Base-by-base conservation (phyloP, 2,797 vertebrate species). In the Crax fasciolata region DNA sequence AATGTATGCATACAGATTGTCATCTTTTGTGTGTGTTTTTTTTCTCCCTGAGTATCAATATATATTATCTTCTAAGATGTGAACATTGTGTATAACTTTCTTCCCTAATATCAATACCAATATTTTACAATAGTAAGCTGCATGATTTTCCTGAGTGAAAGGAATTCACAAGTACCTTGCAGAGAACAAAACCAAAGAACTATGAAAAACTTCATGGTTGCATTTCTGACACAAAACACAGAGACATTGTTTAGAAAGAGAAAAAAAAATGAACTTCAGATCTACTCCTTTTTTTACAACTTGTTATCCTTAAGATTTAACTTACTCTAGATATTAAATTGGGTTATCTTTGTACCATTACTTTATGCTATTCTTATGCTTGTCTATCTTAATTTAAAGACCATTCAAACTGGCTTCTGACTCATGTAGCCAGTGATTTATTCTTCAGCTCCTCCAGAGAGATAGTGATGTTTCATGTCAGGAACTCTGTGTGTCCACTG, bases 371-470 rank as follows among this genome's bases (percentile, higher is more conserved):
- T 54, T 82, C 20, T 80, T 92, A 28, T 32, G 12, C 78, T 55
- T 84, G 95, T 94, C 95, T 77, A 44, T 91, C 88, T 94, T 89
- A 84, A 88, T 92, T 92, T 82, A 92, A 96, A 94, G 79, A 54
- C 70, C 65, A 59, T 66, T 89, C 79, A 93, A 92, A 18, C 81
- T 83, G 92, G 77, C 62, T 87, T 93, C 66, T 96, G 83, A 94
- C 95, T 97, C 83, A 71, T 32, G 90, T 82, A 93, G 39, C 55
- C 32, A 1, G 65, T 94, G 93, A 94, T 97, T 95, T 97, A 95
- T 96, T 84, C 80, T 90, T 70, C 28, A 83, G 41, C 84, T 97
- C 38, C 58, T 94, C 72, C 39, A 68, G 74, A 72, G 80, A 90
- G 79, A 51, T 92, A 72, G 66, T 75, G 93, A 30, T 94, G 72